These are phyloP conservation scores for Anoplius nigerrimus DNA, from an alignment of 2,888 invertebrate species.

Conservation along the genomic window DNA sequence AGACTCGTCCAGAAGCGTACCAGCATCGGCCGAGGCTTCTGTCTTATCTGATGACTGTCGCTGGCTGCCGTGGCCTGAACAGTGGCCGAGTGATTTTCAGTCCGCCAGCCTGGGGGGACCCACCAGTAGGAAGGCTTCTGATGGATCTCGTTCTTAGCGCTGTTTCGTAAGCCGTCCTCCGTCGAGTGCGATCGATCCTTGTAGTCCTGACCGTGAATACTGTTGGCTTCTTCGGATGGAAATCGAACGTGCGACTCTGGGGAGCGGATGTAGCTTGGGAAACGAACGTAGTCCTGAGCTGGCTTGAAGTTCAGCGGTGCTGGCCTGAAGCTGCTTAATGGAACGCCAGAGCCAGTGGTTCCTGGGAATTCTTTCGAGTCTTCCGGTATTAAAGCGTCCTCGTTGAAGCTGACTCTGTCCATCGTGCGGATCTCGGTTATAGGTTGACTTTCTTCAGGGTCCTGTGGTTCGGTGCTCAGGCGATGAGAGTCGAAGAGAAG, in stretches of 20 bases:
- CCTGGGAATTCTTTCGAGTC: constrained; percentile 3
- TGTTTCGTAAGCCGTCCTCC: constrained; percentile 25
- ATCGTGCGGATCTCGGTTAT: constrained; percentile 14
- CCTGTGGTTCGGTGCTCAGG: background rate
- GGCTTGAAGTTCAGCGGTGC: constrained; percentile 30
- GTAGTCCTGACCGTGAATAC: constrained; percentile 62
- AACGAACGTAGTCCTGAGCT: constrained; percentile 33
- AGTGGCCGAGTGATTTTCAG: constrained; percentile 40
- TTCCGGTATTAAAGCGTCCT: background rate
- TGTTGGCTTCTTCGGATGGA: constrained; percentile 67
- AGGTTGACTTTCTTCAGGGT: constrained; percentile 16
- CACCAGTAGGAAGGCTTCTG: constrained; percentile 60
- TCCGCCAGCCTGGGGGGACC: constrained; percentile 48
- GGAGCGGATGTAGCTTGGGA: constrained; percentile 49
- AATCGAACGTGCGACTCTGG: constrained; percentile 57
- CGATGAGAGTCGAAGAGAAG: constrained; percentile 27
- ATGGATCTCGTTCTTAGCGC: constrained; percentile 56
- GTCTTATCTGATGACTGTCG: constrained; percentile 38
- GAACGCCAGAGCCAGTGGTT: background rate
- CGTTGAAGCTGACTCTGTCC: constrained; percentile 9
- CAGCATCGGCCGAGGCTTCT: constrained; percentile 58
- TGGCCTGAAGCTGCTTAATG: constrained; percentile 15
- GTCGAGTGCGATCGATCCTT: constrained; percentile 59
- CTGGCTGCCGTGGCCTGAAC: constrained; percentile 22
- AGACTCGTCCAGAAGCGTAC: constrained; percentile 64